A percentile compares a stretch with the other conserved stretches of the same genome.
Evolutionary conservation across 1,140 invertebrate genomes (phyloP).

Genomic region (Matsumurasca onukii): DNA sequence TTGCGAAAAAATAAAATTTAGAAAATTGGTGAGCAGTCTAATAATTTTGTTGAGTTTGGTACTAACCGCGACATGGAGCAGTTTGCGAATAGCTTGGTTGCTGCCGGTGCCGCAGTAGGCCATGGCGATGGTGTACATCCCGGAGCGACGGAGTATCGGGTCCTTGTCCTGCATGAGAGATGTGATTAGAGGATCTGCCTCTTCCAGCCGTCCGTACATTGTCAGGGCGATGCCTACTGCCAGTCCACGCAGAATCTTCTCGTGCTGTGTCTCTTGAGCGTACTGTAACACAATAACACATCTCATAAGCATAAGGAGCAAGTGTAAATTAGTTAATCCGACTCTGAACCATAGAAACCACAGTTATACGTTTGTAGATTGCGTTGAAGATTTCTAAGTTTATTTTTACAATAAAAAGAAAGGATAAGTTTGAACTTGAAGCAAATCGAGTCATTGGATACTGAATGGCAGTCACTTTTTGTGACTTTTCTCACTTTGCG

Average conservation of each 20-base stretch:
- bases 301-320: no score
- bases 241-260: conserved; percentile 95
- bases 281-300: conserved; percentile 52
- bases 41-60: no score
- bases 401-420: neutral
- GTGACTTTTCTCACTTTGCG: no score
- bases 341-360: neutral
- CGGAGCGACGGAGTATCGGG: conserved; percentile 85
- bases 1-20: no score
- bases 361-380: neutral
- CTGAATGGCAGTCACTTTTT: neutral
- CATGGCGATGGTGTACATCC: conserved; percentile 97
- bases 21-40: no score
- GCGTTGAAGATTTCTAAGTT: neutral
- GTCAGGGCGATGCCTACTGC: conserved; percentile 95
- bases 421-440: neutral
- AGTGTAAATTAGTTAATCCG: no score
- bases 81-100: conserved; percentile 91
- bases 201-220: conserved; percentile 95
- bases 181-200: conserved; percentile 92
- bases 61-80: conserved; percentile 93
- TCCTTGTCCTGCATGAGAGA: conserved; percentile 84
- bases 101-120: conserved; percentile 98
- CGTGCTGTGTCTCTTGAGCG: conserved; percentile 93
- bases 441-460: neutral